These are phyloP conservation scores for Cancer borealis DNA, from an alignment of 2,888 invertebrate genomes.

Conservation along the genomic window DNA sequence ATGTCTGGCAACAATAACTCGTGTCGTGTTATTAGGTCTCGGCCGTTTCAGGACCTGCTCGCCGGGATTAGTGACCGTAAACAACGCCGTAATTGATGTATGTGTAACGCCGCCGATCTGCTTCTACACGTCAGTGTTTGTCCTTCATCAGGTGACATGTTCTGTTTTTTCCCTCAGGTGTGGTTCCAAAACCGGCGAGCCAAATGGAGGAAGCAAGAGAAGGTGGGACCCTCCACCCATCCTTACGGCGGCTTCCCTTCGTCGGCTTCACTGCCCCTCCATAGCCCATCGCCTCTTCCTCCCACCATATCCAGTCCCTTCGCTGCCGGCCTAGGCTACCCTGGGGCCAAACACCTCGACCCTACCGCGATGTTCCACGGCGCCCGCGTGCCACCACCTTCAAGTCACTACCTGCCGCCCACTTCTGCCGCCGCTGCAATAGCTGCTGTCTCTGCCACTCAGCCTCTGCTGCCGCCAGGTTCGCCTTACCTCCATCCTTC, in stretches of 20 bases:
- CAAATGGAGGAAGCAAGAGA: constrained; percentile 78
- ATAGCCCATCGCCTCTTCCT: constrained; percentile 75
- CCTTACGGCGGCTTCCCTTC: constrained; percentile 77
- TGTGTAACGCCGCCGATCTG: constrained; percentile 57
- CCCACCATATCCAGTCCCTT: constrained; percentile 73
- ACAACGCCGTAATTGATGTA: constrained; percentile 65
- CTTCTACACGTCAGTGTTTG: constrained; percentile 43
- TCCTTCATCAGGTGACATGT: neutral
- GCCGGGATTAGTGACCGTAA: constrained; percentile 60
- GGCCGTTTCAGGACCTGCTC: constrained; percentile 59
- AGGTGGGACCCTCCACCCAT: constrained; percentile 77
- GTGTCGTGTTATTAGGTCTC: constrained; percentile 56
- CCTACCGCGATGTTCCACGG: constrained; percentile 66
- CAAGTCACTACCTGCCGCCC: constrained; percentile 58
- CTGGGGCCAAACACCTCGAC: constrained; percentile 63
- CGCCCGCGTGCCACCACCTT: constrained; percentile 61
- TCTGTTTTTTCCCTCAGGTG: constrained; percentile 69
- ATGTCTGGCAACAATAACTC: constrained; percentile 60
- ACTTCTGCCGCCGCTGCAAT: constrained; percentile 53
- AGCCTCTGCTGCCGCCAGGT: constrained; percentile 51
- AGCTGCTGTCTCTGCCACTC: constrained; percentile 60
- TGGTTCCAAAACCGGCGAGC: constrained; percentile 78
- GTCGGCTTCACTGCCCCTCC: constrained; percentile 73
- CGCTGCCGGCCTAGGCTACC: constrained; percentile 62
- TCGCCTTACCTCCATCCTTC: constrained; percentile 71